Conservation (phyloP, 2,113 vertebrate species). For the Lucifuga dentata region DNA sequence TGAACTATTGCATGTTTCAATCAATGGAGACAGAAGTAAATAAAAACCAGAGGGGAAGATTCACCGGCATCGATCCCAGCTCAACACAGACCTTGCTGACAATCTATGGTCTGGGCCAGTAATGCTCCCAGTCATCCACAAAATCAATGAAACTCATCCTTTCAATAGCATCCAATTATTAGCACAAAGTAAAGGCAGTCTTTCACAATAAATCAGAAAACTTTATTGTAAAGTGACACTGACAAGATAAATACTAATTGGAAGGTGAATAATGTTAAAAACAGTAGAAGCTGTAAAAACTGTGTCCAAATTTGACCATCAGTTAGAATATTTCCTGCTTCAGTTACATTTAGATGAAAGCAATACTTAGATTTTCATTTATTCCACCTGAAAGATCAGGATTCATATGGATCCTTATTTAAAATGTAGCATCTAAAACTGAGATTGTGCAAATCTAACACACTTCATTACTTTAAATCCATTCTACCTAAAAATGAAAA, state of each 20-base stretch:
- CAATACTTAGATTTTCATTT: background rate
- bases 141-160: slow-evolving; percentile 99
- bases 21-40: slow-evolving; percentile 89
- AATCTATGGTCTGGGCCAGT: slow-evolving; percentile 91
- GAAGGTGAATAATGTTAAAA: slow-evolving; percentile 74
- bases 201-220: slow-evolving; percentile 93
- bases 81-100: slow-evolving; percentile 89
- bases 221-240: slow-evolving; percentile 88
- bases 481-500: no score
- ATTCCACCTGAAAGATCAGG: slow-evolving; percentile 1
- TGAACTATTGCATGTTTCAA: slow-evolving; percentile 88
- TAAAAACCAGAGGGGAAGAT: slow-evolving; percentile 87
- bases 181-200: slow-evolving; percentile 89
- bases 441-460: background rate
- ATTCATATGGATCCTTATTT: no score
- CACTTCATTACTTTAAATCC: no score
- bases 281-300: slow-evolving; percentile 58
- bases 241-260: slow-evolving; percentile 87
- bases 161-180: slow-evolving; percentile 99
- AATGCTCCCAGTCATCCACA: slow-evolving; percentile 91
- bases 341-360: slow-evolving; percentile 10
- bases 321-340: background rate
- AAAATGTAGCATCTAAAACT: background rate
- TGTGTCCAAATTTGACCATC: slow-evolving; percentile 9
- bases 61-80: slow-evolving; percentile 91